phyloP scores from a whole-genome alignment of 2,113 vertebrate genomes.

The Herpailurus yagouaroundi region DNA sequence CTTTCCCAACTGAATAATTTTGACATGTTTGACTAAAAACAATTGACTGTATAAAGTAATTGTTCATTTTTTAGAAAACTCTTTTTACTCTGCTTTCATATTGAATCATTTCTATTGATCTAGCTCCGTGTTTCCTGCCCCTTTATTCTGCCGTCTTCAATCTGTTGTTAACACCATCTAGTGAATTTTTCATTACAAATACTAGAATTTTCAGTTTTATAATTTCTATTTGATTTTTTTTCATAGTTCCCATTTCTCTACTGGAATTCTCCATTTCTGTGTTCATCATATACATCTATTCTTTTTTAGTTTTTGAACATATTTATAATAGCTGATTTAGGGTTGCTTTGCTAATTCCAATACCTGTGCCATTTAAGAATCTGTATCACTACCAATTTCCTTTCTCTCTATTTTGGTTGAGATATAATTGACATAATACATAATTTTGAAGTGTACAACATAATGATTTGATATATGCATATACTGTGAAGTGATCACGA shows the following conservation, averaged over 20 bases:
- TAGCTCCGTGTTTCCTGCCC: background rate
- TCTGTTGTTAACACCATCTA: background rate
- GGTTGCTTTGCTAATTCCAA: background rate
- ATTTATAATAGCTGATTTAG: background rate
- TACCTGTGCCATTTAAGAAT: background rate
- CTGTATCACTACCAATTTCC: background rate
- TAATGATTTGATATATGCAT: background rate
- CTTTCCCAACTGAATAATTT: background rate
- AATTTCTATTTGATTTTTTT: background rate
- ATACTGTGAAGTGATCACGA: background rate
- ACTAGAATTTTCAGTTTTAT: background rate
- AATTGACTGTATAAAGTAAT: background rate
- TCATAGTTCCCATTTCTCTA: background rate
- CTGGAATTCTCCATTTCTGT: background rate
- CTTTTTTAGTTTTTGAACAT: background rate
- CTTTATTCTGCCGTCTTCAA: background rate
- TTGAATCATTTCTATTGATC: conserved; percentile 13
- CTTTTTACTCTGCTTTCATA: background rate
- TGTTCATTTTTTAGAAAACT: background rate
- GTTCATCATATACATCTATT: background rate
- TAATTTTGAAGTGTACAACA: background rate
- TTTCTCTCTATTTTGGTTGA: background rate
- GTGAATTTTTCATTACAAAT: background rate
- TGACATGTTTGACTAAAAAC: background rate
- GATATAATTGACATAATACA: background rate